A percentile compares a stretch with the other conserved stretches of the same genome.
phyloP scores from a whole-genome alignment of 2,888 invertebrate genomes.

The Margaritifera margaritifera region DNA sequence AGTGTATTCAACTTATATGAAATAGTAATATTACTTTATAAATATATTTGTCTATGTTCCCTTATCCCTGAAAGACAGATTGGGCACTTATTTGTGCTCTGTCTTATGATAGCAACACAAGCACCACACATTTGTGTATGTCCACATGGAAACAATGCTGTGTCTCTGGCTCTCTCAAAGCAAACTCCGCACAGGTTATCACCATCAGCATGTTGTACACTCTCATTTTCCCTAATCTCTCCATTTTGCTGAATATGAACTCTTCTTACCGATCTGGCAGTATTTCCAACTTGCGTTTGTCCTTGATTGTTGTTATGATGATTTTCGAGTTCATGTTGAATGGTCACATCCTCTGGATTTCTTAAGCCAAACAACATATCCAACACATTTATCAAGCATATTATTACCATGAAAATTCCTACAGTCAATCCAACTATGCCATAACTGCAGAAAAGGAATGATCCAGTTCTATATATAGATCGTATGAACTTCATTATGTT shows the following conservation, averaged over 20 bases:
- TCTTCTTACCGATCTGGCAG: background rate
- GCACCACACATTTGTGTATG: conserved; percentile 35
- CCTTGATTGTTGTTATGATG: conserved; percentile 7
- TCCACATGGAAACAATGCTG: conserved; percentile 44
- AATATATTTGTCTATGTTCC: conserved; percentile 30
- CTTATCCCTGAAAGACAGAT: conserved; percentile 27
- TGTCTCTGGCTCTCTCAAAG: conserved; percentile 29
- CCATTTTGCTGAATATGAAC: background rate
- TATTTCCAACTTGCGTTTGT: conserved; percentile 1
- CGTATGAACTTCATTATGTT: no score
- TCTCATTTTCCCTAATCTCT: background rate
- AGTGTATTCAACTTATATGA: no score
- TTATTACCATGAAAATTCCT: no score
- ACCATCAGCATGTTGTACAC: conserved; percentile 1
- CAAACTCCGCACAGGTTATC: conserved; percentile 28
- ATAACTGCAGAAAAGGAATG: no score
- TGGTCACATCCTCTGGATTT: no score
- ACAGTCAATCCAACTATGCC: no score
- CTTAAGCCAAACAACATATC: no score
- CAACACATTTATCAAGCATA: no score
- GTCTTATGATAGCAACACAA: conserved; percentile 30
- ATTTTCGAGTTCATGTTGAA: conserved; percentile 2
- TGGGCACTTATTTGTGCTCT: conserved; percentile 25
- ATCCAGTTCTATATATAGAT: no score
- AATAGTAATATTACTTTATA: conserved; percentile 10